Conservation (phyloP, 2,113 vertebrate species). For the chimpanzee (Pan troglodytes) region NHGRI_mPanTro3-v2.1_pri NC_072411.2:44849001-44849500, state of each 20-base stretch:
- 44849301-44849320: not conserved
- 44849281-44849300: not conserved
- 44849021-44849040: not conserved
- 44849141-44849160: not conserved
- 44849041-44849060: not conserved
- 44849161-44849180: not conserved
- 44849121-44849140: not conserved
- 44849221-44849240: not conserved
- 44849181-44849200: not conserved
- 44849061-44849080: not conserved
- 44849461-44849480: slow-evolving; percentile 39
- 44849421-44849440: slow-evolving; percentile 42
- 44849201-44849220: not conserved
- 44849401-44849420: slow-evolving; percentile 12
- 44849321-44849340: not conserved
- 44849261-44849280: not conserved
- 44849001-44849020: not conserved
- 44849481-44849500: not conserved
- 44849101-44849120: not conserved
- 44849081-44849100: not conserved
- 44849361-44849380: slow-evolving; percentile 45
- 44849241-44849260: not conserved
- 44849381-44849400: slow-evolving; percentile 22
- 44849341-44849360: slow-evolving; percentile 19
- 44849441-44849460: slow-evolving; percentile 7